Base-by-base conservation (phyloP, 2,888 invertebrate genomes). In the Sclerodermus sp. region DNA sequence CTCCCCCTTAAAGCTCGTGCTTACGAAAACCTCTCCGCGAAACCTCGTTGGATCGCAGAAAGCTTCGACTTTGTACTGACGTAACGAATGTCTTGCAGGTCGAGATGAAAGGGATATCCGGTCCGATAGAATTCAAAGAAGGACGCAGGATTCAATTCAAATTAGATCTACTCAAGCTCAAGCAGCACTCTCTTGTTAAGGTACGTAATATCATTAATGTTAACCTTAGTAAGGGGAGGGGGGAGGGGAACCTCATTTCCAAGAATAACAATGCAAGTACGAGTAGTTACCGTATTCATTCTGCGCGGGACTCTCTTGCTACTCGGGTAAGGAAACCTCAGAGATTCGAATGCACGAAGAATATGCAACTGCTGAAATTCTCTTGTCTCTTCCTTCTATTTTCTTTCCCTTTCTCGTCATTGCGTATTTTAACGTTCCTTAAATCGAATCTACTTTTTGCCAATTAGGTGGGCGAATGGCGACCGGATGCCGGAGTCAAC, bases 91-190 rank as follows among this genome's bases (percentile, higher is more conserved):
- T 51, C 42, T 74, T 77, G 29, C 73, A 90, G 90, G 89, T 89
- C 44, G 88, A 89, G 74, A 87, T 88, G 80, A 87, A 88, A 73
- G 91, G 92, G 4, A 79, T 92, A 45, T 90, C 89, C 18, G 92
- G 91, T 0, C 88, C 87, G 14, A 87, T 91, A 56, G 87, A 88
- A 74, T 90, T 91, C 78, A 89, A 89, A 72, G 88, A 89, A 75
- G 91, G 91, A 1, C 82, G 85, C 45, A 81, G 91, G 47, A 85
- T 86, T 44, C 85, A 88, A 67, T 89, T 91, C 70, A 86, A 87
- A 67, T 79, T 91, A 53, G 91, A 91, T 73, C 77, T 90, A 47
- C 80, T 90, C 30, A 89, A 89, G 77, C 77, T 90, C 57, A 87
- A 87, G 65, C 87, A 88, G 64, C 86, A 88, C 69, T 84, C 87